These are phyloP conservation scores for Lycocorax pyrrhopterus DNA, from an alignment of 2,113 vertebrate genomes.

Conservation along the genomic window DNA sequence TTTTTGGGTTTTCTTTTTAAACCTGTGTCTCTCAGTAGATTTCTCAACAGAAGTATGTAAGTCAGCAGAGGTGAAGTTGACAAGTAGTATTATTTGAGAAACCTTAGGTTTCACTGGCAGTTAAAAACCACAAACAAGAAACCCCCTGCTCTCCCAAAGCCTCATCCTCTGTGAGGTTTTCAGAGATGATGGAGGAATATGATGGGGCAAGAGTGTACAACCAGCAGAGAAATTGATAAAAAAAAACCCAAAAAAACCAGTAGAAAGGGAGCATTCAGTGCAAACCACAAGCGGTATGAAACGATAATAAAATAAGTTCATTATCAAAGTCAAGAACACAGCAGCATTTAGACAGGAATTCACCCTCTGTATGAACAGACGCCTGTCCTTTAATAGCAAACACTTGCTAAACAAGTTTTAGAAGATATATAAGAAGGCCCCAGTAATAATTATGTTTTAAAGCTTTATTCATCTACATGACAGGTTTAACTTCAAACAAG, in stretches of 20 bases:
- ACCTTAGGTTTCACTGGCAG: not conserved
- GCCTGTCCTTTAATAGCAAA: not conserved
- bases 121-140: not conserved
- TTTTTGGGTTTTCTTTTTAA: not conserved
- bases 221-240: not conserved
- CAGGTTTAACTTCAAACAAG: constrained; percentile 39
- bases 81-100: not conserved
- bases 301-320: not conserved
- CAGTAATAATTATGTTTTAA: constrained; percentile 32
- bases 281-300: not conserved
- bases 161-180: not conserved
- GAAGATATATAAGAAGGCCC: not conserved
- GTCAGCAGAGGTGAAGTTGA: not conserved
- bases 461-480: constrained; percentile 37
- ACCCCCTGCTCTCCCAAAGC: not conserved
- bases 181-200: not conserved
- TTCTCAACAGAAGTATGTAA: not conserved
- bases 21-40: not conserved
- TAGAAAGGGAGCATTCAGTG: not conserved
- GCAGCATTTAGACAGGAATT: constrained; percentile 31
- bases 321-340: constrained; percentile 18
- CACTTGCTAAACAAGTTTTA: constrained; percentile 48
- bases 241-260: not conserved
- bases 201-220: not conserved
- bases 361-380: not conserved